A percentile compares a stretch with the other conserved stretches of the same genome.
Evolutionary conservation across 2,888 invertebrate genomes (phyloP).

Genomic region (Cephus sareptanus): DNA sequence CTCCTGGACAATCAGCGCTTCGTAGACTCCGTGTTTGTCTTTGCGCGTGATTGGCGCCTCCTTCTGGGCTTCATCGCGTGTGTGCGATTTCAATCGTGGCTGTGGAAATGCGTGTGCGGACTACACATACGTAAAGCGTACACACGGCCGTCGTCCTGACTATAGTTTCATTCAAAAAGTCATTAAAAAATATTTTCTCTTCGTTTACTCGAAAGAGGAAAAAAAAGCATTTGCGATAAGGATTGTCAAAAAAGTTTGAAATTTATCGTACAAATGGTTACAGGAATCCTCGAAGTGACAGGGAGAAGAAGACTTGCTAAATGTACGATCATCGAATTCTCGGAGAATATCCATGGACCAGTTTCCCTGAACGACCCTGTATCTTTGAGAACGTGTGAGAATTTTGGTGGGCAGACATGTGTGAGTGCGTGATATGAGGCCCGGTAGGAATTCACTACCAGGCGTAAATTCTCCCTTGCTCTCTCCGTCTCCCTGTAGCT

Average conservation of each 20-base stretch:
- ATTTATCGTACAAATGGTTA: neutral
- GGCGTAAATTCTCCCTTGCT: conserved; percentile 57
- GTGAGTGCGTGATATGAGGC: conserved; percentile 56
- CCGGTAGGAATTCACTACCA: conserved; percentile 59
- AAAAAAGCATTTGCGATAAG: neutral
- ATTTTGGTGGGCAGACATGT: conserved; percentile 38
- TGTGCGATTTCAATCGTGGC: neutral
- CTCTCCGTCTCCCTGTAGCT: conserved; percentile 27
- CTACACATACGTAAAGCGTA: neutral
- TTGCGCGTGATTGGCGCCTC: conserved; percentile 64
- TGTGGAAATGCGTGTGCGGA: neutral
- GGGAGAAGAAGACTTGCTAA: neutral
- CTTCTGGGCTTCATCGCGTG: conserved; percentile 7
- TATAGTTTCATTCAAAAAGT: neutral
- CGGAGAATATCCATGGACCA: neutral
- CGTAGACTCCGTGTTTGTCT: conserved; percentile 58
- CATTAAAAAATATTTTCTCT: neutral
- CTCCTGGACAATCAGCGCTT: conserved; percentile 60
- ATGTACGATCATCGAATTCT: neutral
- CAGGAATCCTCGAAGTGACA: neutral
- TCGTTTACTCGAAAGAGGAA: no score
- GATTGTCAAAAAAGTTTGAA: neutral
- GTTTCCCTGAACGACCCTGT: neutral
- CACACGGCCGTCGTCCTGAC: neutral
- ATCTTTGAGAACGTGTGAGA: conserved; percentile 44